These are phyloP conservation scores for Danio kyathit DNA, from an alignment of 2,797 vertebrate genomes.

Conservation along the genomic window DNA sequence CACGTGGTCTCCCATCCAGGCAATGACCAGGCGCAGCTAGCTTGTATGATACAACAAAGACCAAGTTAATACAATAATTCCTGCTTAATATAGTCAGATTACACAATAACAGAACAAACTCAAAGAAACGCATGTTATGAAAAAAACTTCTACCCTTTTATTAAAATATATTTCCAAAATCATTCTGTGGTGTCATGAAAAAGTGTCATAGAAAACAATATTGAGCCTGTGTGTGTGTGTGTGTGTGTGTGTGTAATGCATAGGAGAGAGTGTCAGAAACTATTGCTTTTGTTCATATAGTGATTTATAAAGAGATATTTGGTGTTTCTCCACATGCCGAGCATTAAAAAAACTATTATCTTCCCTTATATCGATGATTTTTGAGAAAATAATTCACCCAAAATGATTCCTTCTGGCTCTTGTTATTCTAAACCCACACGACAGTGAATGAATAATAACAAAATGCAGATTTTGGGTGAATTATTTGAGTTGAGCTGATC, in stretches of 20 bases:
- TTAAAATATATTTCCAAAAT: constrained; percentile 51
- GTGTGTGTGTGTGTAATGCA: constrained; percentile 3
- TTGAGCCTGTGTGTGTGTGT: too few species aligned
- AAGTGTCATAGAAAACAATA: background rate
- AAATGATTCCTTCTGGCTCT: background rate
- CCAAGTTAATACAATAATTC: background rate
- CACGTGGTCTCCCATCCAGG: too few species aligned
- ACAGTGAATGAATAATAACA: background rate
- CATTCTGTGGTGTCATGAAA: constrained; percentile 4
- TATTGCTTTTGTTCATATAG: constrained; percentile 15
- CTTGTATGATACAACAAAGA: background rate
- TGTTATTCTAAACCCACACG: background rate
- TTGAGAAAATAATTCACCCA: background rate
- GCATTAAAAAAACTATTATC: background rate
- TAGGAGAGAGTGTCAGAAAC: constrained; percentile 8
- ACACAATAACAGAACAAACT: background rate
- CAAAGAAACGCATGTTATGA: background rate
- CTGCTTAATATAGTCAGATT: background rate
- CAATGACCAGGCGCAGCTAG: too few species aligned
- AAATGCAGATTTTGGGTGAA: background rate
- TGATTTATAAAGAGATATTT: constrained; percentile 9
- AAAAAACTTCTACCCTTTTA: constrained; percentile 36
- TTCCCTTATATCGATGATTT: background rate
- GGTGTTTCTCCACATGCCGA: background rate
- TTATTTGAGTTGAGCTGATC: background rate